Percentiles rank a stretch among this genome's conserved stretches.
Evolutionary conservation across 2,888 invertebrate genomes (phyloP).

Genomic region (Cotesia congregata): DNA sequence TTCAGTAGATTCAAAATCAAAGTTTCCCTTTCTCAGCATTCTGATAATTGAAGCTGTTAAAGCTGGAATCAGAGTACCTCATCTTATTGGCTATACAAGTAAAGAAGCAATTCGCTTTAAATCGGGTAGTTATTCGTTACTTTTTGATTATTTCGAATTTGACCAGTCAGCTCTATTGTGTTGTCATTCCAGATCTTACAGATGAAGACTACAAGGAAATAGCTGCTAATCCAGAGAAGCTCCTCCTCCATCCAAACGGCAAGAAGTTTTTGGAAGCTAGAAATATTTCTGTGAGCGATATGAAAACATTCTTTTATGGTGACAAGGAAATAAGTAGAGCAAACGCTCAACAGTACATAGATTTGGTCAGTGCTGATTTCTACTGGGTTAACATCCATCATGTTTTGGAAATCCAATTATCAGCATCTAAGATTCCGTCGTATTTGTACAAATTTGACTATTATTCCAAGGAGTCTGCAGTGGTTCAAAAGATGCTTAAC

Average conservation of each 20-base stretch:
- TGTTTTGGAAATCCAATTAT: conserved; percentile 14
- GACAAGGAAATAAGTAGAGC: conserved; percentile 12
- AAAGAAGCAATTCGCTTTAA: no score
- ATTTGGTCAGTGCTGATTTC: conserved; percentile 8
- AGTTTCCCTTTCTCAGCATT: no score
- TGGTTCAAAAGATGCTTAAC: conserved; percentile 2
- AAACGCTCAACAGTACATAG: background rate
- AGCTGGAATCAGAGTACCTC: no score
- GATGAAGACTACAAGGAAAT: conserved; percentile 6
- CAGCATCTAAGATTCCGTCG: conserved; percentile 14
- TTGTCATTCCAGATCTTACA: conserved; percentile 42
- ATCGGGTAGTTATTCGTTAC: no score
- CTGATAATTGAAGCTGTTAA: no score
- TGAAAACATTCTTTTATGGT: conserved; percentile 23
- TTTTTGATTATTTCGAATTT: no score
- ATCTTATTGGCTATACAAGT: no score
- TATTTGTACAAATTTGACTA: conserved; percentile 36
- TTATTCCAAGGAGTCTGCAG: conserved; percentile 12
- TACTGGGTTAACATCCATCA: conserved; percentile 30
- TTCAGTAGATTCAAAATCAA: no score
- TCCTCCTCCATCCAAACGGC: conserved; percentile 15
- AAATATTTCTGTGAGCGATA: conserved; percentile 19
- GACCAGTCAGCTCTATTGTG: no score
- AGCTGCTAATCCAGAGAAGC: conserved; percentile 13
- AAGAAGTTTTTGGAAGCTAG: background rate